Conservation (phyloP, 2,113 vertebrate genomes). For the Elaphurus davidianus region DNA sequence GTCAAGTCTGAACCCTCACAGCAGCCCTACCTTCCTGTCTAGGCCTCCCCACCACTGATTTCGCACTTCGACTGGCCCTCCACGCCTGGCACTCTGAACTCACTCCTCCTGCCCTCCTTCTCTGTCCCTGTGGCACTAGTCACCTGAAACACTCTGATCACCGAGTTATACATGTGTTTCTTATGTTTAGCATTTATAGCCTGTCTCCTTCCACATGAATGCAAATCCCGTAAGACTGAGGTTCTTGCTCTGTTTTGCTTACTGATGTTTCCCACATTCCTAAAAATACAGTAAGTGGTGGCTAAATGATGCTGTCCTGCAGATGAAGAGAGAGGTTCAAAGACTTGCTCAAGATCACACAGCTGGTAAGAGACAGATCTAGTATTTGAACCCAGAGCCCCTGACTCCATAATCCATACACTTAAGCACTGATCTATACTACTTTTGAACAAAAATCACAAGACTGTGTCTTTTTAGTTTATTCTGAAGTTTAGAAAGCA, state of each 20-base stretch:
- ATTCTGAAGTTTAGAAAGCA: background rate
- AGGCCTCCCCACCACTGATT: fast-evolving
- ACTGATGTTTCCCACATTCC: background rate
- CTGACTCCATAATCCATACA: background rate
- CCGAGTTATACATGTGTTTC: fast-evolving
- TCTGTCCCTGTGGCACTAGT: too few relatives aligned
- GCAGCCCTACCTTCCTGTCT: background rate
- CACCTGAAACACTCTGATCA: fast-evolving
- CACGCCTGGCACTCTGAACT: fast-evolving
- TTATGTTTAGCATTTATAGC: fast-evolving
- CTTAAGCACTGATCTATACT: fast-evolving
- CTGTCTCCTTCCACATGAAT: background rate
- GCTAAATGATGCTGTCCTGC: background rate
- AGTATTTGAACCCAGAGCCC: background rate
- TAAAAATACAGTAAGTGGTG: fast-evolving
- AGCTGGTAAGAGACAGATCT: background rate
- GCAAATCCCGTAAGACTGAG: fast-evolving
- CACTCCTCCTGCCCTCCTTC: background rate
- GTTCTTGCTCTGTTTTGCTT: background rate
- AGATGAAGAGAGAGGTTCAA: background rate
- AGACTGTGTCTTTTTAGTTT: background rate
- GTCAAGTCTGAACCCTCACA: fast-evolving
- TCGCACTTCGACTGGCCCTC: background rate
- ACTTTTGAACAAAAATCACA: background rate
- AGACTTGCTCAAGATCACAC: background rate